phyloP scores from a whole-genome alignment of 1,140 invertebrate species.

The Drosophila neocordata region DNA sequence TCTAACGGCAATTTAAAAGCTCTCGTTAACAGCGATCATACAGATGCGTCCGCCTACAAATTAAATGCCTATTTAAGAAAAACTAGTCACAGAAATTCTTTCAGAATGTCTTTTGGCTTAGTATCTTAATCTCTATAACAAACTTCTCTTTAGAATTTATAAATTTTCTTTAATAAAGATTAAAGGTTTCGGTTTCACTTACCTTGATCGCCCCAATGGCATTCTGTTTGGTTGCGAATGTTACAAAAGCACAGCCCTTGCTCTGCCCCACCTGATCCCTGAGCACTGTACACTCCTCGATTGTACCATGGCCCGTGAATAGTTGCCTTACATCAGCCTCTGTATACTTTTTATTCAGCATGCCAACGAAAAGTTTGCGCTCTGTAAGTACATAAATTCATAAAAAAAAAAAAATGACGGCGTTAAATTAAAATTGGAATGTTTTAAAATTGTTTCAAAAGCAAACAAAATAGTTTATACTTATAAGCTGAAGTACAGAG shows the following conservation, averaged over 20 bases:
- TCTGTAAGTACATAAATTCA: conserved; percentile 90
- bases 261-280: conserved; percentile 96
- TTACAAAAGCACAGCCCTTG: conserved; percentile 99
- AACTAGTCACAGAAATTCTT: no score
- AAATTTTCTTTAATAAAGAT: background rate
- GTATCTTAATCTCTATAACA: no score
- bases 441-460: conserved; percentile 44
- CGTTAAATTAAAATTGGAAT: conserved; percentile 27
- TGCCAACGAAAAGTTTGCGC: conserved; percentile 99
- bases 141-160: no score
- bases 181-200: conserved; percentile 32
- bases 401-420: conserved; percentile 30
- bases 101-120: no score
- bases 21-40: background rate
- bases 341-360: conserved; percentile 98
- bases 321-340: conserved; percentile 97
- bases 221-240: conserved; percentile 97
- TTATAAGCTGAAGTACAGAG: conserved; percentile 34
- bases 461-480: conserved; percentile 16
- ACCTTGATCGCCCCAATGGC: conserved; percentile 97
- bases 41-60: no score
- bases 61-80: no score
- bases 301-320: conserved; percentile 96
- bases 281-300: conserved; percentile 99
- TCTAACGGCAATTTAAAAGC: conserved; percentile 1